A percentile compares a stretch with the other conserved stretches of the same genome.
Conservation (phyloP, 2,113 vertebrate species). For the Perccottus glenii region DNA sequence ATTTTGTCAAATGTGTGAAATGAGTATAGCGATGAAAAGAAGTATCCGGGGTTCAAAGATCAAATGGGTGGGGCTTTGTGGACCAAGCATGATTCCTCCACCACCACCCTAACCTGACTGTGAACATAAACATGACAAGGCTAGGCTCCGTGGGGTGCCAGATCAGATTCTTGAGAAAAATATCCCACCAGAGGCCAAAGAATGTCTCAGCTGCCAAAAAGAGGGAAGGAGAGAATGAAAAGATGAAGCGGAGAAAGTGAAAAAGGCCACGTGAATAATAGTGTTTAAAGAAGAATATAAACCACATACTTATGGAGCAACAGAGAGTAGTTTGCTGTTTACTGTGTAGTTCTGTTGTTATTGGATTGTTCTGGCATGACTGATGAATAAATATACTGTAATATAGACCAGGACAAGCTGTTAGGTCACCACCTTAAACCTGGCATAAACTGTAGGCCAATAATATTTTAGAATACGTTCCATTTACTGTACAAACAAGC, state of each 20-base stretch:
- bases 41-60: slow-evolving; percentile 25
- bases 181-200: slow-evolving; percentile 11
- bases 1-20: background rate
- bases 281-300: background rate
- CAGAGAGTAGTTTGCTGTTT: background rate
- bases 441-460: too few species aligned
- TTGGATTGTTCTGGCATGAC: background rate
- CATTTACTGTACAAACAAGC: background rate
- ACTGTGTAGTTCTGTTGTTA: too few species aligned
- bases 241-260: background rate
- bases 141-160: slow-evolving; percentile 33
- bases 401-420: slow-evolving; percentile 8
- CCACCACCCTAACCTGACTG: slow-evolving; percentile 31
- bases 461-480: background rate
- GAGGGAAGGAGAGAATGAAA: background rate
- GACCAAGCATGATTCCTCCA: slow-evolving; percentile 21
- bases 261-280: background rate
- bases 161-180: slow-evolving; percentile 54
- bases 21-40: background rate
- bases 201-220: slow-evolving; percentile 4
- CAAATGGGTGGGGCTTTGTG: slow-evolving; percentile 15
- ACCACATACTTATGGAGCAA: slow-evolving; percentile 1
- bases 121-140: slow-evolving; percentile 41
- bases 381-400: background rate
- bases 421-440: background rate